phyloP scores from a whole-genome alignment of 2,888 invertebrate genomes.

The Idaea biselata region DNA sequence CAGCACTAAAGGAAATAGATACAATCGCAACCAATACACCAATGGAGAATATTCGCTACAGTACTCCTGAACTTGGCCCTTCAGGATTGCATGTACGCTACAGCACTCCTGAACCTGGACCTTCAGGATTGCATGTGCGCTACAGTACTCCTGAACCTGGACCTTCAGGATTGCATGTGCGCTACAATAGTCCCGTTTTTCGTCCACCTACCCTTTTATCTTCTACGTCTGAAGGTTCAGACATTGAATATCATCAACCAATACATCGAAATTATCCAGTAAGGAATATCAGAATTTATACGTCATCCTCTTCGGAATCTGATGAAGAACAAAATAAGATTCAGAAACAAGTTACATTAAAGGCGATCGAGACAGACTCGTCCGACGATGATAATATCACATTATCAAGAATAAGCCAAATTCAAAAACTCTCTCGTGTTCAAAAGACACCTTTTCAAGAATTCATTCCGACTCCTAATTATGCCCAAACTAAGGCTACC shows the following conservation, averaged over 20 bases:
- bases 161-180: slow-evolving; percentile 8
- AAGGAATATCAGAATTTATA: slow-evolving; percentile 13
- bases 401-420: neutral
- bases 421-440: slow-evolving; percentile 2
- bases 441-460: slow-evolving; percentile 10
- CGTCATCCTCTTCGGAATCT: slow-evolving; percentile 10
- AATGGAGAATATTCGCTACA: slow-evolving; percentile 6
- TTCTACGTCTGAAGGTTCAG: slow-evolving; percentile 9
- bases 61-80: slow-evolving; percentile 4
- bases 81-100: slow-evolving; percentile 5
- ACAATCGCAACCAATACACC: neutral
- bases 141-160: slow-evolving; percentile 8
- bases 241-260: slow-evolving; percentile 9
- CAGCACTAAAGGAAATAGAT: slow-evolving; percentile 2
- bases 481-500: slow-evolving; percentile 1
- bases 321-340: slow-evolving; percentile 10
- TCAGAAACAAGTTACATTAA: slow-evolving; percentile 5
- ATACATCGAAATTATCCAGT: slow-evolving; percentile 10
- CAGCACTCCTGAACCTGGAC: slow-evolving; percentile 3
- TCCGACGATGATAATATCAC: slow-evolving; percentile 2
- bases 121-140: slow-evolving; percentile 9
- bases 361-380: neutral
- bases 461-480: slow-evolving; percentile 11
- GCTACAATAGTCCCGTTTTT: slow-evolving; percentile 4
- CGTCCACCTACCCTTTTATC: slow-evolving; percentile 10